Conservation (phyloP, 2,113 vertebrate genomes). For the Lycaon pictus region DNA sequence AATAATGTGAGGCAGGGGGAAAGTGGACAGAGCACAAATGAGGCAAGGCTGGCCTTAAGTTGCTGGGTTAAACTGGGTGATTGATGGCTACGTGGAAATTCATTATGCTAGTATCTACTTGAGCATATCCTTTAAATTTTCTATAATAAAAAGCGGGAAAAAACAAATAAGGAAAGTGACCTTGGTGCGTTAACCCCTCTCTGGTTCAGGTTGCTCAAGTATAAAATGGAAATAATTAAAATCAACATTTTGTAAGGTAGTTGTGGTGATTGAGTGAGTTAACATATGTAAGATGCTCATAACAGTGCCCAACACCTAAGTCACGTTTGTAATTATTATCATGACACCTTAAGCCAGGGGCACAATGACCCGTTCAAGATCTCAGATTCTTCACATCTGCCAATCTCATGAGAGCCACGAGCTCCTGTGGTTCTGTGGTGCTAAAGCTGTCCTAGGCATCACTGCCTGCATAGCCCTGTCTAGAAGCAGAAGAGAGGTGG, state of each 20-base stretch:
- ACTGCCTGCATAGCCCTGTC: neutral
- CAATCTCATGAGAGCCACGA: neutral
- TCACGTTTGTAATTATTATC: neutral
- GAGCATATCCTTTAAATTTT: neutral
- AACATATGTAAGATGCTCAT: neutral
- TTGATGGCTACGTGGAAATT: neutral
- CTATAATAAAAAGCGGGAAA: neutral
- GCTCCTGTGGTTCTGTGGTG: neutral
- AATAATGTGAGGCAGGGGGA: neutral
- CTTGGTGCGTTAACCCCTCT: neutral
- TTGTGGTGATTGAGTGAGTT: neutral
- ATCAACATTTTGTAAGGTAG: neutral
- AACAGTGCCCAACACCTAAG: neutral
- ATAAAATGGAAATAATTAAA: neutral
- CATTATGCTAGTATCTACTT: neutral
- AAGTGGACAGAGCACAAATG: neutral
- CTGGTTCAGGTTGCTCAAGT: neutral
- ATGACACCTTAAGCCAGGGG: neutral
- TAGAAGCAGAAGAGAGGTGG: neutral
- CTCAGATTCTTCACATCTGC: neutral
- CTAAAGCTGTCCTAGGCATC: neutral
- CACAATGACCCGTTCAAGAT: neutral
- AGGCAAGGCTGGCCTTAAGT: conserved; percentile 1
- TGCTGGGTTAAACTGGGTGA: conserved; percentile 54
- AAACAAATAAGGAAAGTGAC: neutral